A percentile compares a stretch with the other conserved stretches of the same genome.
Conservation (phyloP, 2,113 vertebrate genomes). For the Colaptes auratus region DNA sequence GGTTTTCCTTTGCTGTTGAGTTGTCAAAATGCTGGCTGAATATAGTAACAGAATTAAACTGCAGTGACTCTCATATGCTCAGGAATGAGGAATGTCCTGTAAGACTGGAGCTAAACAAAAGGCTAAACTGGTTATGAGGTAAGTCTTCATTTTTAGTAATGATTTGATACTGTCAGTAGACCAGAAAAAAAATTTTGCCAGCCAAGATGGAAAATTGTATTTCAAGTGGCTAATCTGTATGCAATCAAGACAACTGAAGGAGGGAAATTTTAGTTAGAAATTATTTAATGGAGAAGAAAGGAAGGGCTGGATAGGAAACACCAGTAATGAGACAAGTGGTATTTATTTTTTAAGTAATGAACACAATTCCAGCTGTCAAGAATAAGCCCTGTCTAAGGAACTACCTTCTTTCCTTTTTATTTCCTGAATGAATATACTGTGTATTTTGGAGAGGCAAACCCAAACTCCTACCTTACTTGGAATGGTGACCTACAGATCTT, state of each 20-base stretch:
- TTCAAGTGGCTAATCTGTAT: not conserved
- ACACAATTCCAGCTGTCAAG: not conserved
- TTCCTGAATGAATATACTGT: not conserved
- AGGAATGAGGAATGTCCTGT: not conserved
- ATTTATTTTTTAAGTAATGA: not conserved
- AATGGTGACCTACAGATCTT: not conserved
- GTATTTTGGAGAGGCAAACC: not conserved
- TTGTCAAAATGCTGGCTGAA: conserved; percentile 30
- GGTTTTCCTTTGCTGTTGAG: conserved; percentile 1
- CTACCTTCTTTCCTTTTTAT: not conserved
- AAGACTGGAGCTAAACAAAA: not conserved
- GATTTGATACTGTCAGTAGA: not conserved
- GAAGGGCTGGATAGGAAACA: conserved; percentile 2
- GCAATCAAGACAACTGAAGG: conserved; percentile 30
- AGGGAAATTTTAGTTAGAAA: conserved; percentile 53
- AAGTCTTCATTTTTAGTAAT: conserved; percentile 31
- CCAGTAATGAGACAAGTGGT: not conserved
- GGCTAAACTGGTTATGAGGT: not conserved
- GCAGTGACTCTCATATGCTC: conserved; percentile 1
- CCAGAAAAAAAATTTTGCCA: not conserved
- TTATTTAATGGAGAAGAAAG: conserved; percentile 57
- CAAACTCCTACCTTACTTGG: not conserved
- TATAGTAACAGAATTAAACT: conserved; percentile 5
- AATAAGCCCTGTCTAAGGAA: not conserved
- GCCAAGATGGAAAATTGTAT: not conserved